These are phyloP conservation scores for Asarcornis scutulata DNA, from an alignment of 2,113 vertebrate species.

Conservation along the genomic window DNA sequence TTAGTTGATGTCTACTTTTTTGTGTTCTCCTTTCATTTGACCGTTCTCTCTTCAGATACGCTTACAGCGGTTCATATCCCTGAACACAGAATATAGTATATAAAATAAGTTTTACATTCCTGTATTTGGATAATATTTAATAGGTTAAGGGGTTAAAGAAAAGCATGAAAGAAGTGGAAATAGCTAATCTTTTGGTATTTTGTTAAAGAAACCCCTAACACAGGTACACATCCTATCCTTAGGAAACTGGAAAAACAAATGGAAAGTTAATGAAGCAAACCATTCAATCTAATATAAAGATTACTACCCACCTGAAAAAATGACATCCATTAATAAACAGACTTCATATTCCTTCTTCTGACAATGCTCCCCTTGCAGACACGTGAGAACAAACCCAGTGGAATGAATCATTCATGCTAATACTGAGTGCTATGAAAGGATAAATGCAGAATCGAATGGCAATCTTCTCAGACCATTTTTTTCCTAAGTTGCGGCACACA, in stretches of 20 bases:
- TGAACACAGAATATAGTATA: neutral
- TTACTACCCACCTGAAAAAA: neutral
- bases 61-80: neutral
- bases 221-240: neutral
- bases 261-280: neutral
- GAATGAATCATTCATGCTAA: neutral
- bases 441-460: neutral
- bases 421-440: neutral
- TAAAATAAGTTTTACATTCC: neutral
- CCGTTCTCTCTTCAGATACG: neutral
- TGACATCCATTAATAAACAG: neutral
- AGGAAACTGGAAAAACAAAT: neutral
- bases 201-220: neutral
- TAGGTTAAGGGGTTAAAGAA: neutral
- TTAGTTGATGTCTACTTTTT: neutral
- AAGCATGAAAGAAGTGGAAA: neutral
- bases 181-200: neutral
- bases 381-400: neutral
- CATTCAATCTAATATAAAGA: neutral
- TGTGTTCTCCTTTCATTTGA: neutral
- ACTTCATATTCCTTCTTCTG: neutral
- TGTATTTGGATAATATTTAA: neutral
- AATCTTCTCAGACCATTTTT: neutral
- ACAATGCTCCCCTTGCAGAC: neutral
- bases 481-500: neutral